Evolutionary conservation across 2,113 vertebrate genomes (phyloP).

Genomic region (Dermatemys mawii): DNA sequence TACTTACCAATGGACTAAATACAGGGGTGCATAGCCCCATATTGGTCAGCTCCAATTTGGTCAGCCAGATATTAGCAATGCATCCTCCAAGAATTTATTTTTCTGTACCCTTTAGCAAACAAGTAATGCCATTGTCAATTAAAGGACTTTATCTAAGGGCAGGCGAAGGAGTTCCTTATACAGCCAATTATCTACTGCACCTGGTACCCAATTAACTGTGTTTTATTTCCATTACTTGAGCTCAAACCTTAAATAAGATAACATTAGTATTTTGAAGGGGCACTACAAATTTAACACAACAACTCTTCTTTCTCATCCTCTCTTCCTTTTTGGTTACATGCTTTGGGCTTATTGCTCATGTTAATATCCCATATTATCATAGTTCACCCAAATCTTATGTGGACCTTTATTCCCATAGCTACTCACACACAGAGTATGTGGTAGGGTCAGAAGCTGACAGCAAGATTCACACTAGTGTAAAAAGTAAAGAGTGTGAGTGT

Average conservation of each 20-base stretch:
- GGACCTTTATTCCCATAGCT: not conserved
- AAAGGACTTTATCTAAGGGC: not conserved
- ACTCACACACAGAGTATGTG: not conserved
- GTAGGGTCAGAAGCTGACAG: not conserved
- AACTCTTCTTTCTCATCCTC: not conserved
- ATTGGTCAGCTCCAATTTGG: not conserved
- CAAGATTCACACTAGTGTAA: not conserved
- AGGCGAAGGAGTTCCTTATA: not conserved
- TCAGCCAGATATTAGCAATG: not conserved
- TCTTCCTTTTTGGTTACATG: not conserved
- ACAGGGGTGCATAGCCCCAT: not conserved
- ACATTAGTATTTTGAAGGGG: not conserved
- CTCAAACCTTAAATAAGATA: not conserved
- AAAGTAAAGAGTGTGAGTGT: not conserved
- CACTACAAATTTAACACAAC: not conserved
- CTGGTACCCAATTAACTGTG: not conserved
- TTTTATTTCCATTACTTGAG: not conserved
- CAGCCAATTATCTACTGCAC: not conserved
- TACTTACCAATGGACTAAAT: not conserved
- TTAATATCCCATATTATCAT: not conserved
- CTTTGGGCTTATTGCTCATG: not conserved
- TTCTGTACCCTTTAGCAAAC: not conserved
- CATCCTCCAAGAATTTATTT: not conserved
- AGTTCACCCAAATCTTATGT: not conserved
- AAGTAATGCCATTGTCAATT: not conserved